phyloP scores from a whole-genome alignment of 1,140 invertebrate species.

The Meloidogyne floridensis region DNA sequence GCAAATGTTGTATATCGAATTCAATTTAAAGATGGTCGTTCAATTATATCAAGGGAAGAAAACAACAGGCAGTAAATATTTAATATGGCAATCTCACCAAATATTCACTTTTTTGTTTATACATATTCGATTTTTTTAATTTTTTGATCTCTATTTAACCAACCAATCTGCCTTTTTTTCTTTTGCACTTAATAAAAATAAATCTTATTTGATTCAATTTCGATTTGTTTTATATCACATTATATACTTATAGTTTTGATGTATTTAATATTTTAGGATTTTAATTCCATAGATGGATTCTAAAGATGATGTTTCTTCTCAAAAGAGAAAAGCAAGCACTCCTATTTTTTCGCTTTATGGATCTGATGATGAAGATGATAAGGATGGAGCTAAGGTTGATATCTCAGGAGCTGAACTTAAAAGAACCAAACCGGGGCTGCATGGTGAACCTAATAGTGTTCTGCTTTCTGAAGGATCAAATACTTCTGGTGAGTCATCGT shows the following conservation, averaged over 20 bases:
- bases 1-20: constrained; percentile 96
- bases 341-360: constrained; percentile 25
- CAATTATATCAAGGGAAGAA: constrained; percentile 68
- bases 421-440: not conserved
- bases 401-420: not conserved
- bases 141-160: not conserved
- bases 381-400: not conserved
- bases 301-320: not conserved
- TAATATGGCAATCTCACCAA: too few relatives aligned
- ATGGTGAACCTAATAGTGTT: not conserved
- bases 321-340: constrained; percentile 24
- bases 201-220: too few relatives aligned
- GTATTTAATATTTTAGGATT: not conserved
- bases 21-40: constrained; percentile 91
- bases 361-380: constrained; percentile 21
- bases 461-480: not conserved
- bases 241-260: not conserved
- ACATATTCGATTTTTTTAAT: not conserved
- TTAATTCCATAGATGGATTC: not conserved
- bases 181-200: not conserved
- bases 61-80: constrained; percentile 15
- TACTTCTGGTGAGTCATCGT: not conserved
- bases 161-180: not conserved
- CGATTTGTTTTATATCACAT: not conserved
- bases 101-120: not conserved